Base-by-base conservation (phyloP, 2,888 invertebrate genomes). In the Lasioglossum malachurum region DNA sequence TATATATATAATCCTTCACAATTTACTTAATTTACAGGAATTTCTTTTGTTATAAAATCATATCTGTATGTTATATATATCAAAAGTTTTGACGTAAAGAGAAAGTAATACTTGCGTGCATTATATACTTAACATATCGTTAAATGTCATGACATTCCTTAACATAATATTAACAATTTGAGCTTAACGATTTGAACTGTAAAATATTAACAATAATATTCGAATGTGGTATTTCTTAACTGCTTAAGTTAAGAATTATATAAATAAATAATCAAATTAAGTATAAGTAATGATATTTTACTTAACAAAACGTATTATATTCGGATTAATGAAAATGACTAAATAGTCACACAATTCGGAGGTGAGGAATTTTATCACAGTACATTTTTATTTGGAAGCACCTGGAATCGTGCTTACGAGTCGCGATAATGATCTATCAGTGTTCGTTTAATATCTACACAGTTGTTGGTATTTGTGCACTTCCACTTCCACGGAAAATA, bases 401-500 rank as follows among this genome's bases (percentile, higher is more conserved):
- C 44, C 69, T 16, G 49, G n/a, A 74, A 57, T 12, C 2, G 41
- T 67, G 44, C 38, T 53, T 60, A 27, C 31, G 64, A 31, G 31
- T 75, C 19, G 44, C 46, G 38, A 49, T 27, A 78, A 75, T 77
- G 82, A 64, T 38, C 19, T 67, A 76, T 60, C 75, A 35, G 27
- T 38, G 44, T 67, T 38, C 53, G 76, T 84, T 44, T 67, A 46
- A 14, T 44, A 77, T 49, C 69, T 49, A 49, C 38, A 12, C 78
- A 49, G 67, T 57, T 44, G 35, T 38, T 71, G 69, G 75, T 71
- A 64, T 86, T 85, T 74, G 78, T 84, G 73, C n/a, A n/a, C 82
- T 84, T 74, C 84, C 75, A 88, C 88, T 88, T 78, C 44, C 69
- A 75, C 76, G 80, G 83, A 78, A 75, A 83, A 60, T 79, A 64